phyloP scores from a whole-genome alignment of 1,140 invertebrate species.

The Drosophila setifemur region DNA sequence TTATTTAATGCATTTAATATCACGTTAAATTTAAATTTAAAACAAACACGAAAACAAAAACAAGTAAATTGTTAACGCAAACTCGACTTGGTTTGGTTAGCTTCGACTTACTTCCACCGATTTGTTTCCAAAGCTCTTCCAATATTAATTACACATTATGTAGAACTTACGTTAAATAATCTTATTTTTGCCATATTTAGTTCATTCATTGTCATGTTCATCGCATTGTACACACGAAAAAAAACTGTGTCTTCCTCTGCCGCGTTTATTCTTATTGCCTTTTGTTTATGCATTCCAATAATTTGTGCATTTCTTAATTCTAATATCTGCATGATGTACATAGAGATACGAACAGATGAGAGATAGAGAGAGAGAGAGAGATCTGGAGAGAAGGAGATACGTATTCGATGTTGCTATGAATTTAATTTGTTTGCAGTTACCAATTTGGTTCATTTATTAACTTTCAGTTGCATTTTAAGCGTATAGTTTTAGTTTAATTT shows the following conservation, averaged over 20 bases:
- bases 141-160: slow-evolving; percentile 56
- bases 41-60: slow-evolving; percentile 25
- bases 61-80: slow-evolving; percentile 56
- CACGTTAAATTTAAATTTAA: slow-evolving; percentile 65
- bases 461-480: slow-evolving; percentile 66
- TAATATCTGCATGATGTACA: slow-evolving; percentile 47
- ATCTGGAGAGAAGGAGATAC: slow-evolving; percentile 40
- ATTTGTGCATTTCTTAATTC: slow-evolving; percentile 66
- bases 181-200: slow-evolving; percentile 67
- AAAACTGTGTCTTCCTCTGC: slow-evolving; percentile 70
- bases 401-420: slow-evolving; percentile 59
- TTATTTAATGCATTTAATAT: slow-evolving; percentile 80
- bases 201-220: slow-evolving; percentile 18
- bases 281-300: slow-evolving; percentile 77
- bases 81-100: slow-evolving; percentile 66
- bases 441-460: slow-evolving; percentile 45
- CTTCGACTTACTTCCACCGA: slow-evolving; percentile 76
- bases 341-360: slow-evolving; percentile 34
- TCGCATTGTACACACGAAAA: slow-evolving; percentile 28
- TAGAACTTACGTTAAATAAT: slow-evolving; percentile 51
- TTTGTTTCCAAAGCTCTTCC: slow-evolving; percentile 80
- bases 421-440: slow-evolving; percentile 43
- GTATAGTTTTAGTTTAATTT: slow-evolving; percentile 56
- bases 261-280: slow-evolving; percentile 44
- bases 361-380: too few species aligned